Evolutionary conservation across 2,797 vertebrate species (phyloP).

Genomic region (Tamandua tetradactyla): DNA sequence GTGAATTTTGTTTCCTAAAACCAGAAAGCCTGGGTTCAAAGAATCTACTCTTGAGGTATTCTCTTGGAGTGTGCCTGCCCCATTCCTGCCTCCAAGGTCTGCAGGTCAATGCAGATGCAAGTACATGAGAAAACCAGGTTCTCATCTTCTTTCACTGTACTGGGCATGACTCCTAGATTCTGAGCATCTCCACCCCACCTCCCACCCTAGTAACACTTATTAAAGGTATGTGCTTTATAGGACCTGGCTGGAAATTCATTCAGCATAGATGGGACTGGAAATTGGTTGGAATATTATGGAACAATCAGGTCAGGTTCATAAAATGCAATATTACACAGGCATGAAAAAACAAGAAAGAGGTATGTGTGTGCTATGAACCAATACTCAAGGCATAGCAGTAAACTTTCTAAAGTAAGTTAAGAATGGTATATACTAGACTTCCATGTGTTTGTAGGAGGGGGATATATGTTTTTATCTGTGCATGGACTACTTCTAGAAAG

Average conservation of each 20-base stretch:
- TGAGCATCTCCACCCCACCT: background rate
- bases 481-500: conserved; percentile 1
- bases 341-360: background rate
- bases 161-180: background rate
- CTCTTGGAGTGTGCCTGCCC: background rate
- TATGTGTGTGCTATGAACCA: background rate
- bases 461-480: background rate
- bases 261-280: background rate
- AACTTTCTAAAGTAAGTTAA: background rate
- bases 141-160: background rate
- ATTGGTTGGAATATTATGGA: background rate
- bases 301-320: background rate
- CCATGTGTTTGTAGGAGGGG: background rate
- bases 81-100: background rate
- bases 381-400: background rate
- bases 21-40: background rate
- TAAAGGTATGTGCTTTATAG: background rate
- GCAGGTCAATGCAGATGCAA: background rate
- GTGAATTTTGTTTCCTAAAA: conserved; percentile 1
- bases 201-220: background rate
- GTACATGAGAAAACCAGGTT: background rate
- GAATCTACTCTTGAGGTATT: background rate
- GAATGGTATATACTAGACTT: background rate
- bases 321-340: background rate
- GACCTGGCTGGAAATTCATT: background rate